phyloP scores from a whole-genome alignment of 1,140 invertebrate genomes.

The Chelonus insularis region DNA sequence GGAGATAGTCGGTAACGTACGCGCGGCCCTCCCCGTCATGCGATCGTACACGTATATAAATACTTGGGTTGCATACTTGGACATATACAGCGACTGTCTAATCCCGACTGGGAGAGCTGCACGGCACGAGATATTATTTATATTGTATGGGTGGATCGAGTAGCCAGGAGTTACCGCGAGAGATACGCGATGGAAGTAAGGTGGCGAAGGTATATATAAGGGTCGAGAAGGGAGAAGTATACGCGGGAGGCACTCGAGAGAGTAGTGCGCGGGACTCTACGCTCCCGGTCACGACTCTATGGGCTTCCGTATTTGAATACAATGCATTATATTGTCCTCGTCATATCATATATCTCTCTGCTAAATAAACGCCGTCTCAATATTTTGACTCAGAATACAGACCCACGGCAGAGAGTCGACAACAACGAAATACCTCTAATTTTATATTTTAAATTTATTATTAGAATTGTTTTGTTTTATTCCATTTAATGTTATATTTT shows the following conservation, averaged over 20 bases:
- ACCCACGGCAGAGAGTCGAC: constrained; percentile 1
- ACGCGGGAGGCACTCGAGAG: not conserved
- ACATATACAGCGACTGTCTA: constrained; percentile 21
- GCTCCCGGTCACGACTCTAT: constrained; percentile 58
- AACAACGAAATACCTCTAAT: not conserved
- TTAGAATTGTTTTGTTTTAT: not conserved
- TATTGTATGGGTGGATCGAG: constrained; percentile 32
- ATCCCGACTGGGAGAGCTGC: constrained; percentile 18
- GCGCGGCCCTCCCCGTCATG: constrained; percentile 47
- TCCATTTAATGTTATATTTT: no score
- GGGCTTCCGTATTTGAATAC: constrained; percentile 61
- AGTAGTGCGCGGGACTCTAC: constrained; percentile 27
- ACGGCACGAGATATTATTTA: constrained; percentile 43
- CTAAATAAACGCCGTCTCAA: constrained; percentile 61
- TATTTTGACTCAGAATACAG: constrained; percentile 54
- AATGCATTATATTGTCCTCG: constrained; percentile 62
- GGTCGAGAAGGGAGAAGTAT: not conserved
- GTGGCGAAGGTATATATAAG: constrained; percentile 19
- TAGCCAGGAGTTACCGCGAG: constrained; percentile 24
- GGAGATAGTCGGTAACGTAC: constrained; percentile 56
- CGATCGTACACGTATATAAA: constrained; percentile 27
- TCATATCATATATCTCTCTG: constrained; percentile 61
- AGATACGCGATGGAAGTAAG: constrained; percentile 27
- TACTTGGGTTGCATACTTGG: constrained; percentile 22
- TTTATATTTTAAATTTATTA: not conserved